Percentiles rank a stretch among this genome's conserved stretches.
Evolutionary conservation across 2,113 vertebrate species (phyloP).

Genomic region (Pontoporia blainvillei): DNA sequence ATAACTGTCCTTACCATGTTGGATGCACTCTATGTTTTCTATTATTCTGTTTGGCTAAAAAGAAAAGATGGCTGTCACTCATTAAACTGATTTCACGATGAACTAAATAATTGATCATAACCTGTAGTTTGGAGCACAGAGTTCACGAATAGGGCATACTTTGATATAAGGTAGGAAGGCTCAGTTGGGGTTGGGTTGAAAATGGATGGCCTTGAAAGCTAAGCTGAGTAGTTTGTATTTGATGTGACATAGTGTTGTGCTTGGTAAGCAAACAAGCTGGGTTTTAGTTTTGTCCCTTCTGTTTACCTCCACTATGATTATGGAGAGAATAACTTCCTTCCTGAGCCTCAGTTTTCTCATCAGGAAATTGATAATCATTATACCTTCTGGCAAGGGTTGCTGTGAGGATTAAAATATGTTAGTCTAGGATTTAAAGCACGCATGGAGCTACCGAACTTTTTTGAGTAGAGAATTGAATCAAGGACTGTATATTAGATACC

Average conservation of each 20-base stretch:
- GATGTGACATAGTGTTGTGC: conserved; percentile 7
- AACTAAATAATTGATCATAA: conserved; percentile 7
- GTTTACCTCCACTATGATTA: not conserved
- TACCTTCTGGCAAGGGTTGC: not conserved
- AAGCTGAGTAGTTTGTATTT: conserved; percentile 43
- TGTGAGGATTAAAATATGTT: conserved; percentile 18
- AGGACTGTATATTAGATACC: not conserved
- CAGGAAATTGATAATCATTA: conserved; percentile 49
- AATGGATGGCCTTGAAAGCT: conserved; percentile 43
- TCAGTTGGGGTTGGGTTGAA: not conserved
- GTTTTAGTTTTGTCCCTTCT: conserved; percentile 20
- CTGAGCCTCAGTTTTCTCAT: conserved; percentile 37
- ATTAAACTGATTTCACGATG: conserved; percentile 17
- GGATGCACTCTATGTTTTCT: not conserved
- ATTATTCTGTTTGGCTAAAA: not conserved
- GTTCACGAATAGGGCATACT: not conserved
- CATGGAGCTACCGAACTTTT: not conserved
- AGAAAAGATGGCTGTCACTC: not conserved
- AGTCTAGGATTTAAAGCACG: not conserved
- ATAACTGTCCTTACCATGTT: not conserved
- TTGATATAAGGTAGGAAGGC: not conserved
- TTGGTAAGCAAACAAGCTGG: conserved; percentile 39
- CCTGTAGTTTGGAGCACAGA: not conserved
- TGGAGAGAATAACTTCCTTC: conserved; percentile 49
- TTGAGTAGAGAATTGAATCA: not conserved